Base-by-base conservation (phyloP, 2,113 vertebrate genomes). In the Mormoops blainvillei region DNA sequence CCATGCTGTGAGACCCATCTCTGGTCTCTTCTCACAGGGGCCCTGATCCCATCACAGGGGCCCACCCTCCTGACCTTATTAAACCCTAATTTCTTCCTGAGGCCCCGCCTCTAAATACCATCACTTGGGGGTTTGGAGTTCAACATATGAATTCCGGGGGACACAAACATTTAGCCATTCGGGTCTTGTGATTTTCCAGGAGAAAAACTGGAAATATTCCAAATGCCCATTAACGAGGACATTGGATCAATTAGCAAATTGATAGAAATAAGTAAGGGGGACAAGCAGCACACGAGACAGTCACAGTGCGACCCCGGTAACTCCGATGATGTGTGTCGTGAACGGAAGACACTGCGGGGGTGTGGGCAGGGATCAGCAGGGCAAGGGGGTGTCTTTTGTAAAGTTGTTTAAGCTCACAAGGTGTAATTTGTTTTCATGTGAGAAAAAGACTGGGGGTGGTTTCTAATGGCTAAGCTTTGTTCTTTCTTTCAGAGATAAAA, bases 291-390 rank as follows among this genome's bases (percentile, higher is more conserved):
- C 45, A 2, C 33, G n/a, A 16, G 22, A 33, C 19, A 58, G 58
- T 22, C 33, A 5, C 41, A 33, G 7, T 54, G 7, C 33, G 20
- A 26, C 19, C 31, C 3, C 41, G 28, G 6, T 38, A 7, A 33
- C 38, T 16, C 31, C 33, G 43, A 1, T 1, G 3, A 8, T 11
- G 52, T 13, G 1, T 14, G 5, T n/a, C 50, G 24, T 2, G 9
- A 50, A 28, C 5, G 36, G 56, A 43, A 50, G 48, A 6, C 2
- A 18, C 4, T 1, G 2, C 2, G 58, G 26, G 33, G 26, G 16
- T 31, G 31, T 0, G 3, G n/a, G 3, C 31, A 22, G 68, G 13
- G 22, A 14, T 45, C 3, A 0, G 65, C 0, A 13, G 20, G 10
- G 43, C 52, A 10, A 7, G 52, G 41, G 28, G 2, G 13, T 45